A percentile compares a stretch with the other conserved stretches of the same genome.
Evolutionary conservation across 2,113 vertebrate species (phyloP).

Genomic region (Rhea americana): DNA sequence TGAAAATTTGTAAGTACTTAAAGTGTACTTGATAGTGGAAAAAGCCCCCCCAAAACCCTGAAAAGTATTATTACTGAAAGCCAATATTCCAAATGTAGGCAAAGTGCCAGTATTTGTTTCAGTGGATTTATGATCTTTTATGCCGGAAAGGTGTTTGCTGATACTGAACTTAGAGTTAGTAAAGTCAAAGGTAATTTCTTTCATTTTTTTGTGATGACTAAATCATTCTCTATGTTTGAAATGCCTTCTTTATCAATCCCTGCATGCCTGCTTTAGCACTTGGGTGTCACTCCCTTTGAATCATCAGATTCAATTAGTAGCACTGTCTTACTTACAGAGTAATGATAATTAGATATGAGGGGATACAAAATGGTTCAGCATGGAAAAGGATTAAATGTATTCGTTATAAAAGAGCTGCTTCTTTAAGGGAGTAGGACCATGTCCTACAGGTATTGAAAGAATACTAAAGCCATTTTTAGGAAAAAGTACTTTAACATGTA

Average conservation of each 20-base stretch:
- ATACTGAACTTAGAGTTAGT: not conserved
- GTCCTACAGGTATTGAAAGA: not conserved
- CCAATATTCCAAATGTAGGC: not conserved
- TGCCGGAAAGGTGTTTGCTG: not conserved
- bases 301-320: slow-evolving; percentile 17
- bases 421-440: not conserved
- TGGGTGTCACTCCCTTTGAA: not conserved
- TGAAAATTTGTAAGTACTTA: not conserved
- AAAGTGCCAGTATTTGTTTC: not conserved
- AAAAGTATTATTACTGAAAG: not conserved
- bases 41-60: not conserved
- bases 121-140: not conserved
- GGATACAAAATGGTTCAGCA: not conserved
- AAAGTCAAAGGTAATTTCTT: not conserved
- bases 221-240: not conserved
- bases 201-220: not conserved
- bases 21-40: not conserved
- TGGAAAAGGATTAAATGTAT: not conserved
- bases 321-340: not conserved
- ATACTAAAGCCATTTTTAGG: not conserved
- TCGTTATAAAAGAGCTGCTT: not conserved
- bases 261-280: not conserved
- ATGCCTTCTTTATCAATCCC: not conserved
- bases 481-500: not conserved
- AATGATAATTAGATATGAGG: not conserved